These are phyloP conservation scores for Lepus europaeus DNA, from an alignment of 2,113 vertebrate species.

Conservation along the genomic window DNA sequence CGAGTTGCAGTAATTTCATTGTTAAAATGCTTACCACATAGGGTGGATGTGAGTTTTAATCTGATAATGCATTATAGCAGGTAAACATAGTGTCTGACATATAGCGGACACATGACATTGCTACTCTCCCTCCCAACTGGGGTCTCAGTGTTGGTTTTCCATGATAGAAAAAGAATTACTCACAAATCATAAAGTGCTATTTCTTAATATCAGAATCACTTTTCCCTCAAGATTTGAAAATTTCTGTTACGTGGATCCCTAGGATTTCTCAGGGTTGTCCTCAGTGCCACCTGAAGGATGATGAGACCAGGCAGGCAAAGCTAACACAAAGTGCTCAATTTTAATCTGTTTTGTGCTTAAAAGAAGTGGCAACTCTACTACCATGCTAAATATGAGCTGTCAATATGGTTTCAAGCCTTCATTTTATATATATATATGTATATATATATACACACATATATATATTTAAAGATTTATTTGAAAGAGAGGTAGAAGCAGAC, in stretches of 20 bases:
- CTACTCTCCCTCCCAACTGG: not conserved
- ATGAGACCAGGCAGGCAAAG: not conserved
- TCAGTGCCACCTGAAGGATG: not conserved
- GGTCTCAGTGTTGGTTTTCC: not conserved
- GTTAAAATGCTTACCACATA: not conserved
- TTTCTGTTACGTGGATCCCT: not conserved
- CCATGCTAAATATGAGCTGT: not conserved
- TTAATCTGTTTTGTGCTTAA: constrained; percentile 6
- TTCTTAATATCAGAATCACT: not conserved
- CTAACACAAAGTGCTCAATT: not conserved
- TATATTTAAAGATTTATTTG: too few species aligned
- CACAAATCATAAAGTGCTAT: not conserved
- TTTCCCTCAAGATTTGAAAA: not conserved
- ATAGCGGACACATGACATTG: not conserved
- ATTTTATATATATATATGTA: not conserved
- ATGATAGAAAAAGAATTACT: not conserved
- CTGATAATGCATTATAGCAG: not conserved
- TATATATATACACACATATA: too few species aligned
- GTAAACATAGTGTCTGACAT: not conserved
- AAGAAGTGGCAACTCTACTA: not conserved
- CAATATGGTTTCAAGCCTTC: not conserved
- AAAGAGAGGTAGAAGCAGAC: too few species aligned
- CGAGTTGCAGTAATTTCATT: not conserved
- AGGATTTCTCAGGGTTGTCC: not conserved
- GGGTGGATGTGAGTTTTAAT: not conserved